These are phyloP conservation scores for Semnornis frantzii DNA, from an alignment of 2,113 vertebrate genomes.

Conservation along the genomic window DNA sequence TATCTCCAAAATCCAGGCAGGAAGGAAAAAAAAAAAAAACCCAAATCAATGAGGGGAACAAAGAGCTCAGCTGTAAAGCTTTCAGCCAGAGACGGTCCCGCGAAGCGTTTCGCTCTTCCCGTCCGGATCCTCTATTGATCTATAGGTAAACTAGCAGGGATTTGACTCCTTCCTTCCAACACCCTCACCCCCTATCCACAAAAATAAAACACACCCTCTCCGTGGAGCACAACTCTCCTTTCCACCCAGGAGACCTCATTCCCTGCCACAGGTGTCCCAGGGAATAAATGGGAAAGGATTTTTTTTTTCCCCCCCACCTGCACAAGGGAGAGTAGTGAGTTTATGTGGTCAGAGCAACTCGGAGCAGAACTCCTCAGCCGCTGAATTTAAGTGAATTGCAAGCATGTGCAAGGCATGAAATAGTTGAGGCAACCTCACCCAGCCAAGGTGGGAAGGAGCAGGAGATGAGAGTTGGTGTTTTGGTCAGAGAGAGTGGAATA, in stretches of 20 bases:
- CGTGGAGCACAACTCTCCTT: not conserved
- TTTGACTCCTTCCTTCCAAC: not conserved
- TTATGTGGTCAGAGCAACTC: fast-evolving
- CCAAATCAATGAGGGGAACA: not conserved
- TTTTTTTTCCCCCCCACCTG: not conserved
- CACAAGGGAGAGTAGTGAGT: not conserved
- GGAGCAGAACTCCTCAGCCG: not conserved
- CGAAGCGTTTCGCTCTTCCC: not conserved
- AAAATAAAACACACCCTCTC: not conserved
- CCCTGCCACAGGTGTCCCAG: slow-evolving; percentile 30
- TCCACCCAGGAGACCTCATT: not conserved
- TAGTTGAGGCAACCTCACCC: not conserved
- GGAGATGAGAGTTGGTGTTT: not conserved
- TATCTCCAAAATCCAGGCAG: not conserved
- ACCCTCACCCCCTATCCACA: not conserved
- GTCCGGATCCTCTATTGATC: not conserved
- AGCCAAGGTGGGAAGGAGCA: not conserved
- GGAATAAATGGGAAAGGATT: not conserved
- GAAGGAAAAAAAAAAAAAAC: not conserved
- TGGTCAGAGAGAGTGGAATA: no score
- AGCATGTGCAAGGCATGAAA: not conserved
- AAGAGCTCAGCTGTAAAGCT: not conserved
- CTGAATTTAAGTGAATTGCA: not conserved
- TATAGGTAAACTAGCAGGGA: not conserved
- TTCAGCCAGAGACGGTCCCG: not conserved